Conservation (phyloP, 2,113 vertebrate species). For the Dasyprocta punctata region DNA sequence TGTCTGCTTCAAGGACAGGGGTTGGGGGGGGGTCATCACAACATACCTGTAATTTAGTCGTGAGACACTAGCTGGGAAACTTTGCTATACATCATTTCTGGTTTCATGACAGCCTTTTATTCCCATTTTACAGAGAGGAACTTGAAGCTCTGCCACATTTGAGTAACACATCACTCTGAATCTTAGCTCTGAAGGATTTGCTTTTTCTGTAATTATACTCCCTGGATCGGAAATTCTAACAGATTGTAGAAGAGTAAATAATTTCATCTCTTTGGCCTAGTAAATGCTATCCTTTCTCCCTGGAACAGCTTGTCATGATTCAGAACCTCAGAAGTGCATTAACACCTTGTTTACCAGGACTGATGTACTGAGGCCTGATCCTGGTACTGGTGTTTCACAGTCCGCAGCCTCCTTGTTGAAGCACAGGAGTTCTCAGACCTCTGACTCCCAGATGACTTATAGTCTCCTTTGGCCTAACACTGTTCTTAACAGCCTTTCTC, state of each 20-base stretch:
- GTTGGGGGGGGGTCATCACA: neutral
- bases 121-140: constrained; percentile 33
- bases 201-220: constrained; percentile 45
- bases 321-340: constrained; percentile 40
- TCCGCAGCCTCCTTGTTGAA: neutral
- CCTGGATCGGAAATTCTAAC: constrained; percentile 18
- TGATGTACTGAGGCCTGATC: neutral
- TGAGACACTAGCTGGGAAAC: neutral
- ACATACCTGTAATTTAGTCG: constrained; percentile 11
- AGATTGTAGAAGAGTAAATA: neutral
- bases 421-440: neutral
- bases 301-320: neutral
- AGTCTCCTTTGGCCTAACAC: neutral
- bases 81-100: neutral
- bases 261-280: neutral
- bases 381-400: neutral
- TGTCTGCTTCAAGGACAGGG: neutral
- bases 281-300: neutral
- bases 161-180: neutral
- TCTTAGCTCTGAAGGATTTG: neutral
- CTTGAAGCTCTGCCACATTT: neutral
- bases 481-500: constrained; percentile 13
- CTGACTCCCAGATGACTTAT: neutral
- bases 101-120: neutral
- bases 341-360: neutral